phyloP scores from a whole-genome alignment of 2,113 vertebrate species.

The Electrona antarctica region DNA sequence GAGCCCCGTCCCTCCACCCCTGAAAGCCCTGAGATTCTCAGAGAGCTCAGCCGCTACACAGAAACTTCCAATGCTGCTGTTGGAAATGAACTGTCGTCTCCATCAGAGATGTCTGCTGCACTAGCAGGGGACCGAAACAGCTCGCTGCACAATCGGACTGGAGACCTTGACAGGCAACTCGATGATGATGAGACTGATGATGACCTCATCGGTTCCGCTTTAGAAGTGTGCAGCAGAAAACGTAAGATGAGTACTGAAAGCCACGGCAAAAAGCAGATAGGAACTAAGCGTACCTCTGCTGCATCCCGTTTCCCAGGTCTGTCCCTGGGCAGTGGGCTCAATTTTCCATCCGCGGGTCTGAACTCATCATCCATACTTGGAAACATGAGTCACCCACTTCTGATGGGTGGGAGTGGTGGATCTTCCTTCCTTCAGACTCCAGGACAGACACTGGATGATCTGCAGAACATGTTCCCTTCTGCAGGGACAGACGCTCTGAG shows the following conservation, averaged over 20 bases:
- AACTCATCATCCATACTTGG: slow-evolving; percentile 89
- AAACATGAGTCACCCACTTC: slow-evolving; percentile 88
- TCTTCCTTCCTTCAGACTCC: slow-evolving; percentile 91
- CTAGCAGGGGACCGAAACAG: slow-evolving; percentile 39
- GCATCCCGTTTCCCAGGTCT: slow-evolving; percentile 84
- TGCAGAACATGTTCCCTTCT: slow-evolving; percentile 91
- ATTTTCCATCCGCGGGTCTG: slow-evolving; percentile 88
- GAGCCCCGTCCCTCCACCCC: slow-evolving; percentile 85
- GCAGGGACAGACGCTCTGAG: slow-evolving; percentile 83
- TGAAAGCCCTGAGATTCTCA: slow-evolving; percentile 89
- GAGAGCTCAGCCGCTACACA: slow-evolving; percentile 89
- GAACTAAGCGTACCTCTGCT: slow-evolving; percentile 80
- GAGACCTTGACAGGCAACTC: slow-evolving; percentile 68
- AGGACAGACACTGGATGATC: slow-evolving; percentile 88
- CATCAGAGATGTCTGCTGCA: slow-evolving; percentile 46
- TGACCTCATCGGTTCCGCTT: slow-evolving; percentile 75
- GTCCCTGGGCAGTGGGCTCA: slow-evolving; percentile 84
- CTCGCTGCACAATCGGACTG: slow-evolving; percentile 60
- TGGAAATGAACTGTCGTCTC: slow-evolving; percentile 70
- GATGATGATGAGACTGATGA: slow-evolving; percentile 11
- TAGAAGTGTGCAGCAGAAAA: slow-evolving; percentile 87
- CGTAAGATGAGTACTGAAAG: slow-evolving; percentile 82
- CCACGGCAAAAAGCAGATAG: slow-evolving; percentile 80
- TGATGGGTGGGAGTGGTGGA: slow-evolving; percentile 81
- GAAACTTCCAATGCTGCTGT: slow-evolving; percentile 62